Evolutionary conservation across 2,113 vertebrate species (phyloP).

Genomic region (Psilopsiagon aymara): DNA sequence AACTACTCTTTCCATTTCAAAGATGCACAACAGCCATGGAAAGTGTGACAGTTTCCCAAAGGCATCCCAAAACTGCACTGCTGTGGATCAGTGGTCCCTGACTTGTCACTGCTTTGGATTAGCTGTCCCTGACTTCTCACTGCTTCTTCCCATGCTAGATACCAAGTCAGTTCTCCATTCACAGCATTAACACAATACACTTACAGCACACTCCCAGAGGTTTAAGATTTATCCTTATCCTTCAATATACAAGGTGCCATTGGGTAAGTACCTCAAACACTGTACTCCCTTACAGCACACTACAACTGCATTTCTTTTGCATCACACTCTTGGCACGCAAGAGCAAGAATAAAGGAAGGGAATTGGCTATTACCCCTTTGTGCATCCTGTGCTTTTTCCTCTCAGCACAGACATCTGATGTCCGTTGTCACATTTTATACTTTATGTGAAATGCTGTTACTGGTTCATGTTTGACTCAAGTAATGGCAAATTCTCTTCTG

Average conservation of each 20-base stretch:
- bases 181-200: background rate
- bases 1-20: background rate
- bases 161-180: background rate
- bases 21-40: fast-evolving
- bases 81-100: fast-evolving
- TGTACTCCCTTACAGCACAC: fast-evolving
- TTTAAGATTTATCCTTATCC: background rate
- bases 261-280: background rate
- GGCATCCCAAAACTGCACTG: background rate
- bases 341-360: background rate
- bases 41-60: background rate
- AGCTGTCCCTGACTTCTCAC: background rate
- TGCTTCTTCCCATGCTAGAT: background rate
- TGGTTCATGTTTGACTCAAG: slow-evolving; percentile 24
- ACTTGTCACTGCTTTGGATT: fast-evolving
- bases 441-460: slow-evolving; percentile 55
- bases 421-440: slow-evolving; percentile 8
- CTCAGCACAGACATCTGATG: slow-evolving; percentile 21
- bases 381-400: background rate
- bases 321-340: fast-evolving
- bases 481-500: slow-evolving; percentile 39
- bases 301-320: background rate
- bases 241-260: background rate
- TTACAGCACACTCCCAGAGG: fast-evolving
- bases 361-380: background rate